These are phyloP conservation scores for Ethmia dodecea DNA, from an alignment of 2,888 invertebrate species.

Conservation along the genomic window DNA sequence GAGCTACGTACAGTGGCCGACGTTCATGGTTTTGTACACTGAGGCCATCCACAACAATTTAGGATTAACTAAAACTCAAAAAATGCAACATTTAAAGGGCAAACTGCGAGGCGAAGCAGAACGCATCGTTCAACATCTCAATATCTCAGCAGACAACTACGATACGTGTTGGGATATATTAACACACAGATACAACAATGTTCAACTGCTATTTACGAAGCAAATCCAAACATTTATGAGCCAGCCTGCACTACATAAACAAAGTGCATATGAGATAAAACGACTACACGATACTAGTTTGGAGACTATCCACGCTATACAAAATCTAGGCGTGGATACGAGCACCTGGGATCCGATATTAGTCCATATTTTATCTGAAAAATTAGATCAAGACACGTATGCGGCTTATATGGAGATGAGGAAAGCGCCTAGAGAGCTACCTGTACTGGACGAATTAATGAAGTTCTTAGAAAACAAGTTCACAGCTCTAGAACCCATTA, in stretches of 20 bases:
- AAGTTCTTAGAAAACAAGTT: slow-evolving; percentile 14
- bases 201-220: slow-evolving; percentile 4
- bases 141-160: slow-evolving; percentile 8
- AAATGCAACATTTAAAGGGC: slow-evolving; percentile 10
- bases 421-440: slow-evolving; percentile 8
- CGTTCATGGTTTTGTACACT: slow-evolving; percentile 1
- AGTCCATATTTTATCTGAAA: slow-evolving; percentile 15
- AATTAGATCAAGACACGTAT: slow-evolving; percentile 16
- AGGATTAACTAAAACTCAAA: slow-evolving; percentile 10
- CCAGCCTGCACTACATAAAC: slow-evolving; percentile 10
- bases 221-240: slow-evolving; percentile 3
- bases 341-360: slow-evolving; percentile 18
- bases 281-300: slow-evolving; percentile 10
- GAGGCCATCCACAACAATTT: slow-evolving; percentile 7
- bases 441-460: slow-evolving; percentile 7
- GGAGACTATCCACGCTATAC: slow-evolving; percentile 13
- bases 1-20: not conserved
- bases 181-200: slow-evolving; percentile 1
- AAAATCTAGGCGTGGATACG: slow-evolving; percentile 14
- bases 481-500: slow-evolving; percentile 8
- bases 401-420: slow-evolving; percentile 11
- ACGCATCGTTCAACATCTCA: slow-evolving; percentile 6
- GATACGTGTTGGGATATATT: slow-evolving; percentile 3
- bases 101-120: slow-evolving; percentile 12
- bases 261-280: slow-evolving; percentile 9